phyloP scores from a whole-genome alignment of 1,140 invertebrate species.

The Drosophila melanogaster region Release_6_plus_ISO1_MT NC_004354.4:8493501-8494000 shows the following conservation, averaged over 20 bases:
- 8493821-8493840: conserved; percentile 31
- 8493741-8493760: conserved; percentile 8
- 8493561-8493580: conserved; percentile 3
- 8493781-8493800: conserved; percentile 22
- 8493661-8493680: background rate
- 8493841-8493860: conserved; percentile 37
- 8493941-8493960: conserved; percentile 40
- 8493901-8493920: conserved; percentile 53
- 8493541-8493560: conserved; percentile 64
- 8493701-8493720: background rate
- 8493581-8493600: background rate
- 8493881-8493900: conserved; percentile 43
- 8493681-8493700: background rate
- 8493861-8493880: conserved; percentile 54
- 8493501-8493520: conserved; percentile 38
- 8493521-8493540: conserved; percentile 20
- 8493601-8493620: background rate
- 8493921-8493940: conserved; percentile 12
- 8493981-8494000: conserved; percentile 25
- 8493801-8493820: conserved; percentile 40
- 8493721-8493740: background rate
- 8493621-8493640: no score
- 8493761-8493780: background rate
- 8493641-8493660: background rate
- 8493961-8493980: conserved; percentile 46